Evolutionary conservation across 2,888 invertebrate genomes (phyloP).

Genomic region (Leptothorax acervorum): DNA sequence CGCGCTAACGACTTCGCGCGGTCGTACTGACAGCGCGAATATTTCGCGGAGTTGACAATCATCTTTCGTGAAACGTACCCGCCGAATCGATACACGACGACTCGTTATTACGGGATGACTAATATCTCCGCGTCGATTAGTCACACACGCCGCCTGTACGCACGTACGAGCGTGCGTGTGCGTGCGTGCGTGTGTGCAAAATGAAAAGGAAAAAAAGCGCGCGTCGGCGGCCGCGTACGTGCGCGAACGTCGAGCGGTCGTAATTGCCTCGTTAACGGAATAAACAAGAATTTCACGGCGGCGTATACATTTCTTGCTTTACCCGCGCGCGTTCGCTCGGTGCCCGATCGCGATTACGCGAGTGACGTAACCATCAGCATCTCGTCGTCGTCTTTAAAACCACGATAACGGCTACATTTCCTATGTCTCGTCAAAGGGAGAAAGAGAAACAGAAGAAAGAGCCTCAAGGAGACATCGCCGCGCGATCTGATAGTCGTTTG

Average conservation of each 20-base stretch:
- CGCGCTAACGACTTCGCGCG: not conserved
- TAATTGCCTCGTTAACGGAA: conserved; percentile 56
- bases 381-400: conserved; percentile 3
- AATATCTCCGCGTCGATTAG: conserved; percentile 65
- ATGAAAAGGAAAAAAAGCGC: not conserved
- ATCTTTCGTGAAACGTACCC: conserved; percentile 8
- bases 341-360: conserved; percentile 42
- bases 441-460: not conserved
- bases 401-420: conserved; percentile 46
- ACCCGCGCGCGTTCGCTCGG: conserved; percentile 5
- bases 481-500: conserved; percentile 48
- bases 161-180: not conserved
- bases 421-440: conserved; percentile 36
- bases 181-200: not conserved
- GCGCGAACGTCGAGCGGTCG: conserved; percentile 16
- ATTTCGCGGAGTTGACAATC: conserved; percentile 53
- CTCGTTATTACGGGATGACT: conserved; percentile 68
- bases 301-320: conserved; percentile 39
- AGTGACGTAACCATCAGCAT: conserved; percentile 48
- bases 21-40: conserved; percentile 13
- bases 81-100: conserved; percentile 56
- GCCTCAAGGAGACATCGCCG: conserved; percentile 3
- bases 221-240: conserved; percentile 17
- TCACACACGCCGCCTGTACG: conserved; percentile 32
- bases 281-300: conserved; percentile 51